Percentiles rank a stretch among this genome's conserved stretches.
These are phyloP conservation scores for Chrysopilus asiliformis DNA, from an alignment of 2,888 invertebrate species.

Conservation along the genomic window DNA sequence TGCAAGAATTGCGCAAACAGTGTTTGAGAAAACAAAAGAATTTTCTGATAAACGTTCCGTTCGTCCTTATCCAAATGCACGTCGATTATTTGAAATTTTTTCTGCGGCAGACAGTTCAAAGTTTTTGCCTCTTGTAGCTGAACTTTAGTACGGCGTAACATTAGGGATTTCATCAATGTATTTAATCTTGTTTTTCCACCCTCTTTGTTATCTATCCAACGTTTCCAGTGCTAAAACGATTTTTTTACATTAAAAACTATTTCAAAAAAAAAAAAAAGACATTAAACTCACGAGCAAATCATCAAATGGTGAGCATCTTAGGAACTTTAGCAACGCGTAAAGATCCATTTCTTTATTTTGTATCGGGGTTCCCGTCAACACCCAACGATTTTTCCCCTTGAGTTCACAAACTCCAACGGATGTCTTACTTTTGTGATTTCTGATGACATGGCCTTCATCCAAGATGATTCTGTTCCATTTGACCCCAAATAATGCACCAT, in stretches of 20 bases:
- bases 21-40: constrained; percentile 56
- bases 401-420: constrained; percentile 57
- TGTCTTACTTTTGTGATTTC: constrained; percentile 71
- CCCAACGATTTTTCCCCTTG: constrained; percentile 55
- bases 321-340: constrained; percentile 67
- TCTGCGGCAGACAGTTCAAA: constrained; percentile 48
- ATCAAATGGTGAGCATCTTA: constrained; percentile 78
- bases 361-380: constrained; percentile 87
- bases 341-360: constrained; percentile 85
- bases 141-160: constrained; percentile 78
- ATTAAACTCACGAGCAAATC: constrained; percentile 49
- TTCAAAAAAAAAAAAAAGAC: constrained; percentile 1
- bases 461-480: constrained; percentile 77
- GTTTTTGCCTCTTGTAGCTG: constrained; percentile 55
- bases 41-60: constrained; percentile 63
- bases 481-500: constrained; percentile 50
- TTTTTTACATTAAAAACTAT: not conserved
- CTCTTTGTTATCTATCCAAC: constrained; percentile 73
- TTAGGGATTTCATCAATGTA: constrained; percentile 67
- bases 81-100: constrained; percentile 41
- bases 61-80: constrained; percentile 56
- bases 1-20: constrained; percentile 63
- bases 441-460: constrained; percentile 87
- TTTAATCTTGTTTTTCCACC: constrained; percentile 71
- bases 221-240: constrained; percentile 64